These are phyloP conservation scores for Nemoura dubitans DNA, from an alignment of 2,888 invertebrate genomes.

Conservation along the genomic window DNA sequence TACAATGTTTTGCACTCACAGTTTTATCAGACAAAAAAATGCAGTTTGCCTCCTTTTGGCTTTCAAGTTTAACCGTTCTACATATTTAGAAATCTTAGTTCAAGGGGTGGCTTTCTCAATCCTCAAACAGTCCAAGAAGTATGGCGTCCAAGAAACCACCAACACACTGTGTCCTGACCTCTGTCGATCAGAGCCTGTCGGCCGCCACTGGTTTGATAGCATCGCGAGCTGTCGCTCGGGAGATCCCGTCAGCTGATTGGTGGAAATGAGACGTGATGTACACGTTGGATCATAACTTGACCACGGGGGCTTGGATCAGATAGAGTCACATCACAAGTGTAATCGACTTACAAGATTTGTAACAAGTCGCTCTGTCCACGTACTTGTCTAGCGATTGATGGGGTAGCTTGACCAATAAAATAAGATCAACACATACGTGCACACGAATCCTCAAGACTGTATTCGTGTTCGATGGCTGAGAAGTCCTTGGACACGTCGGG, in stretches of 20 bases:
- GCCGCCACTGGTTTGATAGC: neutral
- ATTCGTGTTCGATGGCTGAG: neutral
- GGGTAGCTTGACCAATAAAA: neutral
- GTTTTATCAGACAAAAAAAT: too few species aligned
- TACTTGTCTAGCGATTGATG: neutral
- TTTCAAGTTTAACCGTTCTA: too few species aligned
- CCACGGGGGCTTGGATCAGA: neutral
- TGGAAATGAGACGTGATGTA: neutral
- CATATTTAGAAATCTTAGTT: too few species aligned
- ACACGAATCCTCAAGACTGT: neutral
- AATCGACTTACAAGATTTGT: constrained; percentile 4
- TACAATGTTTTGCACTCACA: too few species aligned
- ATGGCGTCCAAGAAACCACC: too few species aligned
- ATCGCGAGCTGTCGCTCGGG: neutral
- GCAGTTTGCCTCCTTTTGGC: too few species aligned
- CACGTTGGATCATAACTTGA: neutral
- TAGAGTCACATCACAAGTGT: neutral
- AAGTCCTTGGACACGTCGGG: neutral
- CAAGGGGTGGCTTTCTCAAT: too few species aligned
- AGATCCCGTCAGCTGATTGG: neutral
- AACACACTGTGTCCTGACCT: too few species aligned
- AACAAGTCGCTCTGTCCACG: neutral
- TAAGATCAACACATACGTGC: neutral
- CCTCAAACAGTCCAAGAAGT: too few species aligned
- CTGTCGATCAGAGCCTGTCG: too few species aligned